Evolutionary conservation across 2,888 invertebrate genomes (phyloP).

Genomic region (Mycogona germanica): DNA sequence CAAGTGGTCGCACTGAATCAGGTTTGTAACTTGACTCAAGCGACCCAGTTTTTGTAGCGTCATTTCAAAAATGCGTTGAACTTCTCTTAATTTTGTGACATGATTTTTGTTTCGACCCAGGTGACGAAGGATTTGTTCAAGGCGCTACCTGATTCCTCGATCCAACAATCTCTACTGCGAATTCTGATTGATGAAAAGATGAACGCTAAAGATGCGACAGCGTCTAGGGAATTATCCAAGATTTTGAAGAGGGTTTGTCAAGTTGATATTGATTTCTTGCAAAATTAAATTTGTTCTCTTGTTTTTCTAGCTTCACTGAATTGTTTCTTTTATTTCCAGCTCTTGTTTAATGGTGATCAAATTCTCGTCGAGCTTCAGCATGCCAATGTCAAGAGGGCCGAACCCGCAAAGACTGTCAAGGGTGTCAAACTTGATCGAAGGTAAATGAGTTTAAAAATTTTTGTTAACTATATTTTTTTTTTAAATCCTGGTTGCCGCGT

Average conservation of each 20-base stretch:
- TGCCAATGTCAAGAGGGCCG: not conserved
- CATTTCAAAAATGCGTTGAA: not conserved
- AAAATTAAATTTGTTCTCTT: not conserved
- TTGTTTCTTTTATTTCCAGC: not conserved
- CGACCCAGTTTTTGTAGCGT: not conserved
- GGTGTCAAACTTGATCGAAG: not conserved
- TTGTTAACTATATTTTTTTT: not conserved
- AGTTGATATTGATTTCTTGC: not conserved
- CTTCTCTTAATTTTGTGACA: not conserved
- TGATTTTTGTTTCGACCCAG: not conserved
- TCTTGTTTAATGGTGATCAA: conserved; percentile 4
- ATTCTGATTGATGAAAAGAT: conserved; percentile 6
- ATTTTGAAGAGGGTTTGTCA: conserved; percentile 4
- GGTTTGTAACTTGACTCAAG: not conserved
- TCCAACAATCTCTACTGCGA: conserved; percentile 4
- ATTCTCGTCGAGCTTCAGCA: not conserved
- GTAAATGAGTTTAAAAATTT: not conserved
- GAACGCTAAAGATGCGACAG: not conserved
- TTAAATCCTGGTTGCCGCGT: not conserved
- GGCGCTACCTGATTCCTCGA: not conserved
- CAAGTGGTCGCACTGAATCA: conserved; percentile 5
- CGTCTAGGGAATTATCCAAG: not conserved
- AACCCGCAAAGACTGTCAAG: not conserved
- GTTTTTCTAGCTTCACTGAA: too few relatives aligned
- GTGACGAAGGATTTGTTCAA: conserved; percentile 1